Conservation (phyloP, 2,888 invertebrate genomes). For the Melanostoma scalare region DNA sequence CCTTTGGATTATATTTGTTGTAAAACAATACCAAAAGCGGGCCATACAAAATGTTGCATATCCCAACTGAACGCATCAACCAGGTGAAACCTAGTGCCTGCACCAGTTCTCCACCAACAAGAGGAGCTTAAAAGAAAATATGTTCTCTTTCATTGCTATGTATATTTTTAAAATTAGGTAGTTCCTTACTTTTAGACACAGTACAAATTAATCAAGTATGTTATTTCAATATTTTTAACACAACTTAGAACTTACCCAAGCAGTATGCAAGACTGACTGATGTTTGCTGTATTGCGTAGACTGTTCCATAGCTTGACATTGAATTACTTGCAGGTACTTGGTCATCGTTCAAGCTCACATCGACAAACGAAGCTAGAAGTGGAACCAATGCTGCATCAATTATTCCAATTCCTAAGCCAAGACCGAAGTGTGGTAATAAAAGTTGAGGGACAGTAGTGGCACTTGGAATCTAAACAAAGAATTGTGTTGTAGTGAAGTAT, state of each 20-base stretch:
- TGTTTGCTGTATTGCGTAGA: conserved; percentile 92
- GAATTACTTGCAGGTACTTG: conserved; percentile 74
- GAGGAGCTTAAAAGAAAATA: conserved; percentile 84
- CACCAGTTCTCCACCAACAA: conserved; percentile 88
- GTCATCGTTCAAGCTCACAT: conserved; percentile 81
- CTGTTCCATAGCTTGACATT: conserved; percentile 87
- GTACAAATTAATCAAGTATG: neutral
- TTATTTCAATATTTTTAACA: neutral
- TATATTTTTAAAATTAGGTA: neutral
- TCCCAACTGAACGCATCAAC: conserved; percentile 88
- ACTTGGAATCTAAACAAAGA: conserved; percentile 84
- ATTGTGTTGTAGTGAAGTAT: neutral
- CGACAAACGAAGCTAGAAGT: conserved; percentile 88
- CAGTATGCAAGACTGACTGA: conserved; percentile 92
- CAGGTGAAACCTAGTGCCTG: conserved; percentile 88
- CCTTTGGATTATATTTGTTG: conserved; percentile 80
- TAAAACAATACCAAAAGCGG: conserved; percentile 84
- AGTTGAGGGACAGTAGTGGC: conserved; percentile 86
- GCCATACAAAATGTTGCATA: conserved; percentile 87
- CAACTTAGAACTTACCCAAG: conserved; percentile 83
- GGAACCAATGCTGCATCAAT: conserved; percentile 92
- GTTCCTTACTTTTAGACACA: neutral
- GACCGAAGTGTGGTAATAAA: conserved; percentile 89
- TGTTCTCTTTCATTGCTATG: too few relatives aligned
- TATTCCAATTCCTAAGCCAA: conserved; percentile 91